phyloP scores from a whole-genome alignment of 2,113 vertebrate genomes.

The Coracopsis vasa region DNA sequence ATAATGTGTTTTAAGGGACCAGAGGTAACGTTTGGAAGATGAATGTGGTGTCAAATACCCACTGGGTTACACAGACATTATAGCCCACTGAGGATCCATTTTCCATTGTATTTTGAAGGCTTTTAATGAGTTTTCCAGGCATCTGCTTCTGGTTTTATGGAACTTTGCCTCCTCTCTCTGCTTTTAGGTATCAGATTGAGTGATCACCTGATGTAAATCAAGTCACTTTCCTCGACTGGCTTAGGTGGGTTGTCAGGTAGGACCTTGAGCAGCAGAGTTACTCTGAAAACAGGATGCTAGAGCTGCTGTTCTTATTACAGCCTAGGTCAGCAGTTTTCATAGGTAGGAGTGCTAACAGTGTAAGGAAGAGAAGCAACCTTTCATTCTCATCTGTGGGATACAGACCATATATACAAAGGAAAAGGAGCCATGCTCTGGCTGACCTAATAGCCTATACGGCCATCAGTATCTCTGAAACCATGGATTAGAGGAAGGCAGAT shows the following conservation, averaged over 20 bases:
- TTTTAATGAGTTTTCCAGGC: constrained; percentile 29
- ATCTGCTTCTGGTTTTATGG: neutral
- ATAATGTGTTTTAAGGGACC: constrained; percentile 17
- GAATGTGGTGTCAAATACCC: constrained; percentile 31
- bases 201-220: neutral
- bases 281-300: neutral
- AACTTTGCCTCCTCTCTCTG: neutral
- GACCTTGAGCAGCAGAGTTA: neutral
- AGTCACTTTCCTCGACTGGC: neutral
- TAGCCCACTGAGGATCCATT: neutral
- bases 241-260: neutral
- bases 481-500: neutral
- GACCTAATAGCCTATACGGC: neutral
- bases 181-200: neutral
- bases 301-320: neutral
- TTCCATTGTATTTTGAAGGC: neutral
- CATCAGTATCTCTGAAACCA: neutral
- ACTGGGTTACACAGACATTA: neutral
- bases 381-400: accelerated
- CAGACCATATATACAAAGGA: too few species aligned
- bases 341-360: accelerated
- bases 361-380: neutral
- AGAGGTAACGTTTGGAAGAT: constrained; percentile 32
- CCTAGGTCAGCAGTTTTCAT: neutral
- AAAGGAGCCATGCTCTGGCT: neutral